phyloP scores from a whole-genome alignment of 2,797 vertebrate genomes.

The Chelon labrosus region DNA sequence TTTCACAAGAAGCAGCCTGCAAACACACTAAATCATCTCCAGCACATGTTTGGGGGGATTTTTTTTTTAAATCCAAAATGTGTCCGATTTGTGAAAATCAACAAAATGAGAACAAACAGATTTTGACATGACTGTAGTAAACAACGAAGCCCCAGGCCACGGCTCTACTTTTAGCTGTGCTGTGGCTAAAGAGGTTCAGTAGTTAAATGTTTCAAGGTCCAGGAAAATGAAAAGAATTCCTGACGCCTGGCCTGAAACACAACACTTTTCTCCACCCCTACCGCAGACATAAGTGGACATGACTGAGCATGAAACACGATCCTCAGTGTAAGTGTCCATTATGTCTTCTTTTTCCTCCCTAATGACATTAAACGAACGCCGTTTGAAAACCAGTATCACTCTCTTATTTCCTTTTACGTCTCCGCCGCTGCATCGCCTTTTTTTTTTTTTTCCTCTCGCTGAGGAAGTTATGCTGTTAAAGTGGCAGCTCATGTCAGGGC shows the following conservation, averaged over 20 bases:
- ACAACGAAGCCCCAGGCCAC: constrained; percentile 22
- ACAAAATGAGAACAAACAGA: too few species aligned
- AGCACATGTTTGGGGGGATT: neutral
- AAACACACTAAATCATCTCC: constrained; percentile 8
- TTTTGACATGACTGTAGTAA: constrained; percentile 2
- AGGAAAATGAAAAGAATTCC: constrained; percentile 49
- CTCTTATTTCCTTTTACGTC: constrained; percentile 5
- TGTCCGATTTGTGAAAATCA: too few species aligned
- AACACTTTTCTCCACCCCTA: constrained; percentile 2
- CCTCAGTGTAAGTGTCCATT: neutral
- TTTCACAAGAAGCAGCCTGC: neutral
- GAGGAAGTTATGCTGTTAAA: constrained; percentile 12
- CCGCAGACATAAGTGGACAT: constrained; percentile 3
- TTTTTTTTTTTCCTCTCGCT: neutral
- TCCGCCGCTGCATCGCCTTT: too few species aligned
- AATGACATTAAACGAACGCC: neutral
- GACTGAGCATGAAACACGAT: constrained; percentile 1
- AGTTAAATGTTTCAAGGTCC: constrained; percentile 30
- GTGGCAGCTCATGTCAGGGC: constrained; percentile 14
- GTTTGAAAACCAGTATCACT: neutral
- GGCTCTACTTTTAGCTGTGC: constrained; percentile 36
- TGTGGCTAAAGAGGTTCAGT: constrained; percentile 38
- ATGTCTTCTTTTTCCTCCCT: neutral
- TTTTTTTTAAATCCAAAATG: too few species aligned
- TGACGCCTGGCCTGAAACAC: constrained; percentile 19